Percentiles rank a stretch among this genome's conserved stretches.
These are phyloP conservation scores for Macroteleia sp. DNA, from an alignment of 2,888 invertebrate genomes.

Conservation along the genomic window DNA sequence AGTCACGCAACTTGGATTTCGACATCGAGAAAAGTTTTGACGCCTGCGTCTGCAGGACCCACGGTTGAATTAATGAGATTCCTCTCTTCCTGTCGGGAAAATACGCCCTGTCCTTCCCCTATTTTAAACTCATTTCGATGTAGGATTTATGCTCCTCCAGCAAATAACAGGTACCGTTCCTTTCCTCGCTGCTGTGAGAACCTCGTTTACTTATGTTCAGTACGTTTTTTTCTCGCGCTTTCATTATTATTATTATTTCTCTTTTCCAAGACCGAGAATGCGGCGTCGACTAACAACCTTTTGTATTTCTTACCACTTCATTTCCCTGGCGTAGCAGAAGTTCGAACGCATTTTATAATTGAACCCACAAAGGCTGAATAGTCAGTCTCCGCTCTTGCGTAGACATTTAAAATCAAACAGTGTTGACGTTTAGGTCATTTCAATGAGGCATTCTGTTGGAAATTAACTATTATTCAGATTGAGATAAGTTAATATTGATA, in stretches of 20 bases:
- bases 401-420: too few species aligned
- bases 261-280: constrained; percentile 6
- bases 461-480: too few species aligned
- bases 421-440: too few species aligned
- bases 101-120: constrained; percentile 70
- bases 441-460: too few species aligned
- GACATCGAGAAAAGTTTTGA: constrained; percentile 76
- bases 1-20: constrained; percentile 68
- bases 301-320: constrained; percentile 23
- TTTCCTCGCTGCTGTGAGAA: constrained; percentile 9
- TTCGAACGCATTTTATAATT: constrained; percentile 29
- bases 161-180: constrained; percentile 62
- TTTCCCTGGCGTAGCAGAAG: constrained; percentile 4
- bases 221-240: constrained; percentile 31
- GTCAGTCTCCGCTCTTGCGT: constrained; percentile 87
- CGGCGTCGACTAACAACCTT: neutral
- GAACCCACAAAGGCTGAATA: constrained; percentile 22
- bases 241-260: constrained; percentile 16
- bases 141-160: constrained; percentile 72
- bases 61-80: constrained; percentile 80
- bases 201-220: constrained; percentile 43
- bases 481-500: too few species aligned
- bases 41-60: constrained; percentile 68
- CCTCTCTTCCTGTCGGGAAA: constrained; percentile 76
- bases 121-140: constrained; percentile 80